Evolutionary conservation across 1,140 invertebrate species (phyloP).

Genomic region (Myzus persicae): DNA sequence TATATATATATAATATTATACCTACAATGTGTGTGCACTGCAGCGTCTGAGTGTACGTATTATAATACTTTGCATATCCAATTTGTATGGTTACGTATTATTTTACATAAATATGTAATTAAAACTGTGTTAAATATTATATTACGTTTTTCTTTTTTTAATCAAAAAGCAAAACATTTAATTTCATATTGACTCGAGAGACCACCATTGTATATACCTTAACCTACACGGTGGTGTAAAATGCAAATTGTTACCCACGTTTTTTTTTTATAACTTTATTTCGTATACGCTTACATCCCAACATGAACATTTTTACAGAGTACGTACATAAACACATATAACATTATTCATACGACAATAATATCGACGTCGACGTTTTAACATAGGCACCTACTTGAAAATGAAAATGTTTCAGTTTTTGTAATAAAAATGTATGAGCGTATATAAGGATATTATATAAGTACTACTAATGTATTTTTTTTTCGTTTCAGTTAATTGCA

Average conservation of each 20-base stretch:
- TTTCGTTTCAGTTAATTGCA: not conserved
- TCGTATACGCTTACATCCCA: not conserved
- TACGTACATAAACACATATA: not conserved
- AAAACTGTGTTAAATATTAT: not conserved
- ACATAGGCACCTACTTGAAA: not conserved
- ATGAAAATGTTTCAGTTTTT: not conserved
- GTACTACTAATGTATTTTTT: not conserved
- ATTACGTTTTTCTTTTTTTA: not conserved
- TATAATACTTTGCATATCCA: constrained; percentile 7
- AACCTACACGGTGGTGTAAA: not conserved
- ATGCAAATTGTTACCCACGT: not conserved
- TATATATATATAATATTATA: not conserved
- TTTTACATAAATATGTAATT: constrained; percentile 12
- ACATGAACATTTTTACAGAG: no score
- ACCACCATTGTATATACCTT: not conserved
- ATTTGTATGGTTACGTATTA: constrained; percentile 20
- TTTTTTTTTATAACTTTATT: not conserved
- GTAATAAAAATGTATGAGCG: not conserved
- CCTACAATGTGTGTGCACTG: not conserved
- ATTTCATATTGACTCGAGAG: not conserved
- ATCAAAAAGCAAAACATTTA: not conserved
- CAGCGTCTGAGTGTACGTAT: not conserved
- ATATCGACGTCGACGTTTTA: not conserved
- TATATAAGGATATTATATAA: no score
- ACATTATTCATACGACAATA: not conserved